Conservation (phyloP, 2,113 vertebrate species). For the Pogonocichla stellata region DNA sequence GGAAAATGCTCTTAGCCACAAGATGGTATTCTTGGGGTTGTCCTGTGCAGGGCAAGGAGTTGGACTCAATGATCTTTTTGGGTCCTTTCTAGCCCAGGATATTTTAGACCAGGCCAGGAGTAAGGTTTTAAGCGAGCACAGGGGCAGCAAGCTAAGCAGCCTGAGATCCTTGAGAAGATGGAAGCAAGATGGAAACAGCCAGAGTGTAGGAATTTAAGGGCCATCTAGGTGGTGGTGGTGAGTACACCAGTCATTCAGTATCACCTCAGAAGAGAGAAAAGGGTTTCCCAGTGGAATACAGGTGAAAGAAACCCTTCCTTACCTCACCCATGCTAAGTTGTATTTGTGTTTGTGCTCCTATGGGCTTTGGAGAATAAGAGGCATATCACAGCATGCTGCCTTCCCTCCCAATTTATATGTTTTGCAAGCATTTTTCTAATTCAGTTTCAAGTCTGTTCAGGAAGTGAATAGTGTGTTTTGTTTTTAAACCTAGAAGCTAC, state of each 20-base stretch:
- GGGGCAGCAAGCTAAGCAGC: not conserved
- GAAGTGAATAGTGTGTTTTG: constrained; percentile 28
- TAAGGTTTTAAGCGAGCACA: not conserved
- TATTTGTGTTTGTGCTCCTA: not conserved
- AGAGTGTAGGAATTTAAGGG: not conserved
- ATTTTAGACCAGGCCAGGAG: not conserved
- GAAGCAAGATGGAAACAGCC: not conserved
- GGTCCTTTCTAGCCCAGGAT: not conserved
- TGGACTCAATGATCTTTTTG: not conserved
- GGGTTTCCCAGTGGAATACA: not conserved
- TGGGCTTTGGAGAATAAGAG: not conserved
- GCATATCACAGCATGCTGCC: not conserved
- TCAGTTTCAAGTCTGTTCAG: constrained; percentile 28
- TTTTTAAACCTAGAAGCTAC: constrained; percentile 54
- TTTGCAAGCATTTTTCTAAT: constrained; percentile 31
- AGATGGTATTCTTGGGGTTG: not conserved
- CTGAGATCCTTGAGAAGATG: not conserved
- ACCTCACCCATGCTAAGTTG: not conserved
- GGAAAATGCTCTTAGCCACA: not conserved
- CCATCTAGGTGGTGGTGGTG: not conserved
- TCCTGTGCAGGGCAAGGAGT: not conserved
- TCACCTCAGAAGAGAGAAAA: not conserved
- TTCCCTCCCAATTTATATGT: not conserved
- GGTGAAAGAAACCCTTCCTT: not conserved
- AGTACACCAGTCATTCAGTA: not conserved